Evolutionary conservation across 2,797 vertebrate genomes (phyloP), one percentile per base, ranked within the genome.

Genomic region (Danio kyathit): DNA sequence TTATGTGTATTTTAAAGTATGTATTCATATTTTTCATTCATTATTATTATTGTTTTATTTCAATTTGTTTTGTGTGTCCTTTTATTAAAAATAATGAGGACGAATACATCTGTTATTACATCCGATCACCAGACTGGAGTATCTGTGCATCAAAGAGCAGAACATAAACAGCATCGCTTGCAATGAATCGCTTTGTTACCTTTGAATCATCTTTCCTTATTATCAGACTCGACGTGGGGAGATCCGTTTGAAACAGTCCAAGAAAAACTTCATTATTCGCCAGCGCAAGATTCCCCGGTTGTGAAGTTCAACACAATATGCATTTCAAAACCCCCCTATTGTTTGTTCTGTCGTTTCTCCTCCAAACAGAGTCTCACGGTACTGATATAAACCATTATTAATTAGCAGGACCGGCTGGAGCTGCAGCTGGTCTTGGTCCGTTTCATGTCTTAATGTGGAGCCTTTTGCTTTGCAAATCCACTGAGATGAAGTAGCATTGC

Each of bases 401-500:
- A 80, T 80, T 72, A 52, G 57, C 48, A 29, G 12, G 40, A 64
- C 67, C 77, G 44, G 49, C 67, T 80, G 77, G 41, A 80, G 49
- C 48, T 65, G 21, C 78, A 56, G 59, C 57, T 56, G 78, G 69
- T 65, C 78, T 80, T 73, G 67, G 78, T 80, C 69, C 13, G 9
- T 79, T 79, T 71, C 78, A 73, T 73, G 49, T 73, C 69, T 80
- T 80, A 80, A 80, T 72, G 77, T 79, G 57, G 67, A 60, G 57
- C 57, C 19, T 80, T 71, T 72, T 54, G 66, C 57, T 64, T 79
- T 80, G 7, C 40, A 54, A 64, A 80, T 43, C 76, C 56, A 1
- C 17, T n/a, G 67, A 72, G 69, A 80, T 64, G 48, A 86, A 71
- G 52, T 40, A 64, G 67, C 44, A 38, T 81, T 86, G 85, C 84